phyloP scores from a whole-genome alignment of 2,113 vertebrate species.

The Heterochromis multidens region DNA sequence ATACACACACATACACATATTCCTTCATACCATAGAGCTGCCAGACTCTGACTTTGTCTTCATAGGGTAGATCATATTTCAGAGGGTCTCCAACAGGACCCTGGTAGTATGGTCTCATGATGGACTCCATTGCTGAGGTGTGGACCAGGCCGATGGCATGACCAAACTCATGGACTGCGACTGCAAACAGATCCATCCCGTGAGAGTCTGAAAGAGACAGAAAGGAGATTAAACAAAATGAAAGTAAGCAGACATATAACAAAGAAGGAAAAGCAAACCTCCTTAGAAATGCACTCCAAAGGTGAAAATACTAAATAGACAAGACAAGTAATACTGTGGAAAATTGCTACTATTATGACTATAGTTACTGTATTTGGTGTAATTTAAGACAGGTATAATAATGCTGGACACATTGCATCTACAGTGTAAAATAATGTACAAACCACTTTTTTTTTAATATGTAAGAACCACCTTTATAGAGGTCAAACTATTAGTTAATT shows the following conservation, averaged over 20 bases:
- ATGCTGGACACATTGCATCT: neutral
- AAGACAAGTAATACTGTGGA: neutral
- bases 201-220: conserved; percentile 76
- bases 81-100: conserved; percentile 94
- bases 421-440: neutral
- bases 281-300: neutral
- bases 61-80: conserved; percentile 89
- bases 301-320: neutral
- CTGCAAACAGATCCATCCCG: conserved; percentile 93
- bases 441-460: neutral
- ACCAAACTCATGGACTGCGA: conserved; percentile 95
- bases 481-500: neutral
- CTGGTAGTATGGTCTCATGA: conserved; percentile 97
- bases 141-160: conserved; percentile 94
- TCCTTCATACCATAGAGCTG: conserved; percentile 86
- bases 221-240: neutral
- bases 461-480: neutral
- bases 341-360: neutral
- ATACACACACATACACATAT: too few species aligned
- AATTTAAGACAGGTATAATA: neutral
- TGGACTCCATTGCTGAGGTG: conserved; percentile 85
- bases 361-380: neutral
- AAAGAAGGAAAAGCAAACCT: neutral
- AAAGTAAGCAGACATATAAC: neutral
- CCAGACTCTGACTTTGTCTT: conserved; percentile 94